These are phyloP conservation scores for Danio tinwini DNA, from an alignment of 2,797 vertebrate genomes.

Conservation along the genomic window DNA sequence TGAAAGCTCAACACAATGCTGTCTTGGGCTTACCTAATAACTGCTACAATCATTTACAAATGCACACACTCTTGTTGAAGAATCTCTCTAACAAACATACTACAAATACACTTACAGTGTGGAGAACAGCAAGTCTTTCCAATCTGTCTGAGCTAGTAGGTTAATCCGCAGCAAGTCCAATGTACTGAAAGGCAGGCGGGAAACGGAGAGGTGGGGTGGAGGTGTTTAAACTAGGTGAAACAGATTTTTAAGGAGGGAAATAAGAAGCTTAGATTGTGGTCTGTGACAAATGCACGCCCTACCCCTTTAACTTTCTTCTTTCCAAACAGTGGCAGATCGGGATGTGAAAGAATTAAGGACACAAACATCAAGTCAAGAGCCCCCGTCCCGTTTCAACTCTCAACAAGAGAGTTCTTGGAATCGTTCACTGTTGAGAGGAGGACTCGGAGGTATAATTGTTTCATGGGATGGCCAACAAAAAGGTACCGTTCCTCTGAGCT, in stretches of 20 bases:
- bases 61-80: neutral
- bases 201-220: constrained; percentile 31
- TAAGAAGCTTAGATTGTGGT: constrained; percentile 33
- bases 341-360: neutral
- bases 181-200: constrained; percentile 37
- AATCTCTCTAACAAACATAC: constrained; percentile 23
- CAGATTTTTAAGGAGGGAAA: constrained; percentile 52
- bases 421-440: constrained; percentile 9
- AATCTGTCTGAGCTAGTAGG: constrained; percentile 60
- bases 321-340: constrained; percentile 21
- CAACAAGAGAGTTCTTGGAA: constrained; percentile 43
- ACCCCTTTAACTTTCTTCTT: constrained; percentile 26
- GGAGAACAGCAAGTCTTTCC: constrained; percentile 45
- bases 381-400: constrained; percentile 11
- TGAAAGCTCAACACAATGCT: constrained; percentile 4
- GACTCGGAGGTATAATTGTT: constrained; percentile 34
- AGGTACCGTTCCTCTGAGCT: constrained; percentile 16
- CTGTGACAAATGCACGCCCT: constrained; percentile 28
- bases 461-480: constrained; percentile 36
- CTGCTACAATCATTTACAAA: constrained; percentile 12
- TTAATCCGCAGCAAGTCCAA: constrained; percentile 60
- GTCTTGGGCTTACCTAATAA: constrained; percentile 39
- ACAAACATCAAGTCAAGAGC: neutral
- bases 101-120: constrained; percentile 31
- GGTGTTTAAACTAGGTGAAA: constrained; percentile 53